These are phyloP conservation scores for Gasteruption jaculator DNA, from an alignment of 2,888 invertebrate genomes.

Conservation along the genomic window DNA sequence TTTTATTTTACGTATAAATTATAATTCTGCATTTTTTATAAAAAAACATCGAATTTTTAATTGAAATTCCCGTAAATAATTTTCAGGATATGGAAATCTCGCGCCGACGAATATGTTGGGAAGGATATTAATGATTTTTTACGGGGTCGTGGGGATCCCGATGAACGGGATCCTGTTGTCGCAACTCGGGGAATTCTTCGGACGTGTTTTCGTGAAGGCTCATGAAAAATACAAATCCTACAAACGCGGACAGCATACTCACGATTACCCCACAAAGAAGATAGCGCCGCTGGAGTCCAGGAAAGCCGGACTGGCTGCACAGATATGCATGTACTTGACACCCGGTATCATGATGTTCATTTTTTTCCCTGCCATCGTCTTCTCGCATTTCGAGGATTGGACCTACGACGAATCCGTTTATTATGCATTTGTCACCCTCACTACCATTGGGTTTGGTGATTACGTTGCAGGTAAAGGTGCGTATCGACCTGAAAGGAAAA, in stretches of 20 bases:
- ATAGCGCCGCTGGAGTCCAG: constrained; percentile 46
- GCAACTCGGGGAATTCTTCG: constrained; percentile 78
- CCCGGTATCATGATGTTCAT: constrained; percentile 86
- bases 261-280: constrained; percentile 34
- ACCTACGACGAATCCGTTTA: constrained; percentile 79
- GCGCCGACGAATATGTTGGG: constrained; percentile 78
- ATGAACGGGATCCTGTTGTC: constrained; percentile 66
- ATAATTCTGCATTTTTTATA: not conserved
- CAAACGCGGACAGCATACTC: constrained; percentile 60
- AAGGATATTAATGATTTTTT: constrained; percentile 81
- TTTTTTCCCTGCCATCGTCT: constrained; percentile 78
- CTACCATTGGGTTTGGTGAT: constrained; percentile 92
- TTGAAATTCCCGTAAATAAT: constrained; percentile 15
- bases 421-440: constrained; percentile 81
- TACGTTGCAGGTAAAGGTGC: constrained; percentile 80
- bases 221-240: constrained; percentile 77
- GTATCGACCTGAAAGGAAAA: too few relatives aligned
- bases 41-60: not conserved
- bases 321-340: constrained; percentile 79
- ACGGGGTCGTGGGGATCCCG: constrained; percentile 81
- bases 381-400: constrained; percentile 84
- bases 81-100: constrained; percentile 82
- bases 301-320: constrained; percentile 70
- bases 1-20: not conserved
- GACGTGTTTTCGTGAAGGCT: constrained; percentile 63